Base-by-base conservation (phyloP, 1,140 invertebrate species). In the Bombus breviceps region DNA sequence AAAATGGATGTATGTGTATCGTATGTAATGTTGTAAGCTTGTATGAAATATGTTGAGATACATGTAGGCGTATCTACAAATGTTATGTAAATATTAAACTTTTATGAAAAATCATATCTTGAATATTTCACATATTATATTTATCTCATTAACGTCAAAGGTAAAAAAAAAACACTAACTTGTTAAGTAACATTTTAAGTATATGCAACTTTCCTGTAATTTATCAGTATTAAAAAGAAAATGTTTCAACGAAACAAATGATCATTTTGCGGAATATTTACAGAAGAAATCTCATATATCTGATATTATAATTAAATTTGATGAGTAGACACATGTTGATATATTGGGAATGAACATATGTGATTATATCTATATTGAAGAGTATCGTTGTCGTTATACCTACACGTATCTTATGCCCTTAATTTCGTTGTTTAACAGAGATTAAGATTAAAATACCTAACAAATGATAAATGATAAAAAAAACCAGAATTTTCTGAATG, bases 401-500 rank as follows among this genome's bases (percentile, higher is more conserved):
- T 83, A 90, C 15, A 53, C 83, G 78, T 87, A 86, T 90, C 69
- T 81, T 82, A 59, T 39, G 9, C 12, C 59, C 34, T 71, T 77
- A 64, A 87, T 75, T 91, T 81, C 25, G 43, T 75, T 77, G 39
- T 76, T 68, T 87, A 80, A 68, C n/a, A 43, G 34, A 86, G n/a
- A 39, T 88, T 66, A 87, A 82, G 81, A 76, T 82, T 86, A 81
- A 76, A 76, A 90, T 68, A 79, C 57, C 75, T 86, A 83, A 86
- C n/a, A 68, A 39, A 74, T 82, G 88, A 47, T 76, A 72, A 73
- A 68, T 62, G 69, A 83, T 47, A 83, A 79, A 43, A 57, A 12
- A 64, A 83, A 79, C 32, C 62, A 81, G 57, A 72, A 88, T 74
- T 34, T 73, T 86, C 74, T 78, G 69, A 86, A 74, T 90, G 88